Evolutionary conservation across 2,797 vertebrate genomes (phyloP).

Genomic region (Pempheris klunzingeri): DNA sequence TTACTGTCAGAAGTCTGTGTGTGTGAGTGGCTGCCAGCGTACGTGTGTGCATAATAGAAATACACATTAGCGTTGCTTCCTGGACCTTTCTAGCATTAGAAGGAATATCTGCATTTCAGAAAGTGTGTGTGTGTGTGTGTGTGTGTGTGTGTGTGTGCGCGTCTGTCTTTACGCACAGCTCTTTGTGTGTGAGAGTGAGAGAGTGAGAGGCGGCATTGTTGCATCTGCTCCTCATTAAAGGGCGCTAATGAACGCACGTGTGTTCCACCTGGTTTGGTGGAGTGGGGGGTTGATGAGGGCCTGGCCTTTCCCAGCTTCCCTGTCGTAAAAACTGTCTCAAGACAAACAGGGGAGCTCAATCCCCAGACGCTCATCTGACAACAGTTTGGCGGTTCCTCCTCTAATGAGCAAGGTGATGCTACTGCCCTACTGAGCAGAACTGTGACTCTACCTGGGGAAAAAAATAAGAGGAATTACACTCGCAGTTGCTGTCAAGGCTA

Average conservation of each 20-base stretch:
- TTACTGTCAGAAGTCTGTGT: constrained; percentile 4
- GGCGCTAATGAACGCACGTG: constrained; percentile 88
- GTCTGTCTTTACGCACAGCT: constrained; percentile 15
- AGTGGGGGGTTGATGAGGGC: constrained; percentile 65
- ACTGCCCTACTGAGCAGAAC: constrained; percentile 27
- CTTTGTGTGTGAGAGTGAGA: constrained; percentile 52
- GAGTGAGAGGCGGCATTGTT: constrained; percentile 74
- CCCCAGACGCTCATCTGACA: constrained; percentile 75
- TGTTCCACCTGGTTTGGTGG: constrained; percentile 83
- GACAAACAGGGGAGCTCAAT: constrained; percentile 67
- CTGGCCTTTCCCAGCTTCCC: constrained; percentile 70
- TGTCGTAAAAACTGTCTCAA: constrained; percentile 66
- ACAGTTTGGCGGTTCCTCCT: constrained; percentile 63
- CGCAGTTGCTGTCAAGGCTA: background rate
- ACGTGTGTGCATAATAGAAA: no score
- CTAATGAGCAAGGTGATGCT: constrained; percentile 69
- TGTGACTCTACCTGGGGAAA: constrained; percentile 30
- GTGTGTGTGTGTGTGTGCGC: constrained; percentile 4
- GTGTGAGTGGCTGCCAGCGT: no score
- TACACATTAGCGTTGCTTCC: constrained; percentile 20
- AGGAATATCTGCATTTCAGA: constrained; percentile 22
- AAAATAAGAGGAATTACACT: background rate
- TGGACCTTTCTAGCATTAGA: constrained; percentile 18
- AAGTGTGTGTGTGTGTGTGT: no score
- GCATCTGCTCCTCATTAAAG: constrained; percentile 90